These are phyloP conservation scores for Drosophila anomalata DNA, from an alignment of 2,888 invertebrate species.

Conservation along the genomic window DNA sequence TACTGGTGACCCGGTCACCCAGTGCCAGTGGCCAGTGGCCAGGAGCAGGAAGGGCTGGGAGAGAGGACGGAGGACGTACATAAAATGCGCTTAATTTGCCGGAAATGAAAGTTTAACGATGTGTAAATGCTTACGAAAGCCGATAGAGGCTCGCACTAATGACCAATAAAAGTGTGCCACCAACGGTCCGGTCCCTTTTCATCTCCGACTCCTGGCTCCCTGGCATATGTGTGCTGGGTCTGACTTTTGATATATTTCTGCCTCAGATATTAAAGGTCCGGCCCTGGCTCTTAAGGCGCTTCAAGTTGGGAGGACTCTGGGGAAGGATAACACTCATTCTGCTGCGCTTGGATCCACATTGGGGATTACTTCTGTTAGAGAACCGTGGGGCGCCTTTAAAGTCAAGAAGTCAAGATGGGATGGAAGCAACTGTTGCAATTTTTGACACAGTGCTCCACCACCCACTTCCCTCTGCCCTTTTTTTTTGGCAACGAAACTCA, in stretches of 20 bases:
- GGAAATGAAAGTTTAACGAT: conserved; percentile 80
- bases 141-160: conserved; percentile 75
- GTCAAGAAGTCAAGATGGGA: not conserved
- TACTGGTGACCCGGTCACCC: conserved; percentile 46
- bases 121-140: conserved; percentile 79
- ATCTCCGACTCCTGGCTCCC: not conserved
- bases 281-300: conserved; percentile 48
- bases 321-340: not conserved
- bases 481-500: conserved; percentile 25
- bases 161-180: conserved; percentile 76
- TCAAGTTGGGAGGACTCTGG: conserved; percentile 31
- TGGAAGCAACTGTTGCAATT: conserved; percentile 24
- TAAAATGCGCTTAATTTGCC: conserved; percentile 79
- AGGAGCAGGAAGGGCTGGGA: conserved; percentile 3
- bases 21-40: conserved; percentile 5
- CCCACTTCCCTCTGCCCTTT: not conserved
- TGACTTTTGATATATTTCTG: conserved; percentile 75
- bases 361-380: conserved; percentile 19
- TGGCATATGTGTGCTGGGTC: conserved; percentile 17
- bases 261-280: conserved; percentile 59
- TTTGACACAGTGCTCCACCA: not conserved
- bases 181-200: conserved; percentile 30
- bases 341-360: not conserved
- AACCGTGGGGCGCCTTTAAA: conserved; percentile 8
- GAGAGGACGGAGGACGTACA: conserved; percentile 44